Conservation (phyloP, 2,797 vertebrate species). For the Enoplosus armatus region DNA sequence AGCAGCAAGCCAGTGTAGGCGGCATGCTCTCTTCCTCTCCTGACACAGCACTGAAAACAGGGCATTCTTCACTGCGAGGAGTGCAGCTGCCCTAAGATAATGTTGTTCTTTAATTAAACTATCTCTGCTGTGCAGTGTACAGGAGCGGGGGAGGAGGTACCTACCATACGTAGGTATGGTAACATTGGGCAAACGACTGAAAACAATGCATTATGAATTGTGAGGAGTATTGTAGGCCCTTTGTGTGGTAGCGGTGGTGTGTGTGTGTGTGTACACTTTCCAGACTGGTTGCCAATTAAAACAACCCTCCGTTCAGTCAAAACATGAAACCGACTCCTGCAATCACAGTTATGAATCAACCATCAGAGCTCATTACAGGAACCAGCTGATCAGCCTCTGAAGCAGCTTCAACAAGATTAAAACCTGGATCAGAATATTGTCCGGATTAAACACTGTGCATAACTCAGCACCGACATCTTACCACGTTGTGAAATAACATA, state of each 20-base stretch:
- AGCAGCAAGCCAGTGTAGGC: slow-evolving; percentile 26
- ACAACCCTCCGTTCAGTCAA: slow-evolving; percentile 52
- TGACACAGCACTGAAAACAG: slow-evolving; percentile 65
- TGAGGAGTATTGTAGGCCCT: slow-evolving; percentile 11
- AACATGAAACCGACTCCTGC: slow-evolving; percentile 53
- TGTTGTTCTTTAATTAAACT: slow-evolving; percentile 88
- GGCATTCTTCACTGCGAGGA: slow-evolving; percentile 64
- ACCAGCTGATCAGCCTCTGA: slow-evolving; percentile 49
- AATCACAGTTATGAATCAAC: slow-evolving; percentile 60
- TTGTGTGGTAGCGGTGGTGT: neutral
- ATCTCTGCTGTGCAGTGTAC: slow-evolving; percentile 58
- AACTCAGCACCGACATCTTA: neutral
- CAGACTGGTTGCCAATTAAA: slow-evolving; percentile 63
- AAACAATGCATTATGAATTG: slow-evolving; percentile 44
- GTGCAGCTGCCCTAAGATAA: slow-evolving; percentile 78
- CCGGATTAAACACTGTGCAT: slow-evolving; percentile 8
- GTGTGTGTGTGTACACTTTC: slow-evolving; percentile 40
- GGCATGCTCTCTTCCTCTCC: slow-evolving; percentile 46
- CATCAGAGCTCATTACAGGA: slow-evolving; percentile 61
- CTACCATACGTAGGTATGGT: slow-evolving; percentile 35
- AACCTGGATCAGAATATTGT: slow-evolving; percentile 31
- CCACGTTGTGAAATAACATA: neutral
- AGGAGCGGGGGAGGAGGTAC: slow-evolving; percentile 48
- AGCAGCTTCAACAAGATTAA: slow-evolving; percentile 44
- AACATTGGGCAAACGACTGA: slow-evolving; percentile 54